Base-by-base conservation (phyloP, 2,888 invertebrate species). In the Metopia argyrocephala region DNA sequence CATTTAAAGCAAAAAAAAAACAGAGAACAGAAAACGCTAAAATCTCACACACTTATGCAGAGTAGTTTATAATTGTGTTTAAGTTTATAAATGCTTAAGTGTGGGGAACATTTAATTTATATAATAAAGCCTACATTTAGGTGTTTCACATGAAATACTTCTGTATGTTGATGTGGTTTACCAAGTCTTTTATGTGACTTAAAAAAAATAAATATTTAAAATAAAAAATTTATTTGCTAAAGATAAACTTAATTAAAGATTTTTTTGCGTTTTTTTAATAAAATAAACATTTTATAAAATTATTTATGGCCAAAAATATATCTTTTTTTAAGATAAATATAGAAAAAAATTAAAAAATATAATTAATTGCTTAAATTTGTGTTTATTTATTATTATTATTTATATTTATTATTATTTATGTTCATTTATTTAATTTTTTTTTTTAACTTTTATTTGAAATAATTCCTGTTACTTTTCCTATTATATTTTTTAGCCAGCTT, bases 1-100 rank as follows among this genome's bases (percentile, higher is more conserved):
- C 83, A 84, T 84, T 86, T 86, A 87, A 86, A 85, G 84, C 83
- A 87, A 86, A 83, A 87, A 85, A 87, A 23, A 12, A 25, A 38
- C 18, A 87, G 83, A 86, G 86, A 87, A 31, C 23, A 45, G 28
- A 31, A 48, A 59, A 18, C 28, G 20, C 48, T 45, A 68, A 68
- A 57, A 38, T 38, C 38, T 38, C 28, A 56, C 45, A 68, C 45
- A 28, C 45, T 28, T 27, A 68, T 20, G 48, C 57, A 59, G 21
- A 27, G 57, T 54, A 65, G 61, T 79, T 79, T 75, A 28, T 54
- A 78, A 66, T 69, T 69, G 28, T n/a, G 15, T 64, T 50, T 50
- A 31, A 9, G 2, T 0, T 45, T 3, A 2, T 9, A 12, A 31
- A 12, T 9, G n/a, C 12, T 4, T 21, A 25, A 20, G 18, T 12